phyloP scores from a whole-genome alignment of 2,113 vertebrate genomes.

The Coreoperca whiteheadi region DNA sequence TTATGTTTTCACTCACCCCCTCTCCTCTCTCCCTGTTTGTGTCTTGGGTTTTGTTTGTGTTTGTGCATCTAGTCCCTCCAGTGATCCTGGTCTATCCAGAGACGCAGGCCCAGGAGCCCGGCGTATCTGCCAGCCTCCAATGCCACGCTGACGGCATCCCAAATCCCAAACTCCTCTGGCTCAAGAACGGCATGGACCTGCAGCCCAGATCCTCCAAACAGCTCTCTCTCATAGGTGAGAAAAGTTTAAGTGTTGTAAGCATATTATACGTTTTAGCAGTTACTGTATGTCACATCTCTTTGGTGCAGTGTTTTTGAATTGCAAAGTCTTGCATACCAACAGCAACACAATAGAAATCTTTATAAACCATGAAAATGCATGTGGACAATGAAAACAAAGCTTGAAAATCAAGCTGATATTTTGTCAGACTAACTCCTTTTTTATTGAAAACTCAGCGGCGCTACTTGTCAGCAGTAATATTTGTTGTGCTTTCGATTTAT shows the following conservation, averaged over 20 bases:
- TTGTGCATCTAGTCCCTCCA: conserved; percentile 88
- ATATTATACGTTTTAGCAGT: not conserved
- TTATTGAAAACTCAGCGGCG: not conserved
- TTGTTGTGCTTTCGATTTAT: conserved; percentile 10
- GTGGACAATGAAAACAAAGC: not conserved
- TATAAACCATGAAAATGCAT: not conserved
- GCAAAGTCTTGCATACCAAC: not conserved
- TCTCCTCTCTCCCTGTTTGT: conserved; percentile 50
- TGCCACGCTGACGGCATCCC: conserved; percentile 97
- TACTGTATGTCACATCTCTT: not conserved
- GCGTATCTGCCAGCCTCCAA: conserved; percentile 90
- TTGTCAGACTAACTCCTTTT: not conserved
- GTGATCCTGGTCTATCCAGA: conserved; percentile 97
- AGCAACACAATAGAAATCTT: conserved; percentile 11
- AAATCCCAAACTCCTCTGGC: conserved; percentile 92
- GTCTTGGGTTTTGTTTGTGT: conserved; percentile 53
- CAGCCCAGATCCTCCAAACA: conserved; percentile 90
- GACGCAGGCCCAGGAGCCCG: conserved; percentile 95
- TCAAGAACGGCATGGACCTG: conserved; percentile 95
- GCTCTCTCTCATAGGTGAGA: conserved; percentile 91
- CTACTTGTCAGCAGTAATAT: conserved; percentile 9
- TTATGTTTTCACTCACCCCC: conserved; percentile 63
- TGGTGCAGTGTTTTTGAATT: not conserved
- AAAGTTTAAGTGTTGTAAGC: conserved; percentile 3
- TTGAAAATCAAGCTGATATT: not conserved